Evolutionary conservation across 2,797 vertebrate species (phyloP), one percentile per base, ranked within the genome.

Genomic region (Borostomias antarcticus): DNA sequence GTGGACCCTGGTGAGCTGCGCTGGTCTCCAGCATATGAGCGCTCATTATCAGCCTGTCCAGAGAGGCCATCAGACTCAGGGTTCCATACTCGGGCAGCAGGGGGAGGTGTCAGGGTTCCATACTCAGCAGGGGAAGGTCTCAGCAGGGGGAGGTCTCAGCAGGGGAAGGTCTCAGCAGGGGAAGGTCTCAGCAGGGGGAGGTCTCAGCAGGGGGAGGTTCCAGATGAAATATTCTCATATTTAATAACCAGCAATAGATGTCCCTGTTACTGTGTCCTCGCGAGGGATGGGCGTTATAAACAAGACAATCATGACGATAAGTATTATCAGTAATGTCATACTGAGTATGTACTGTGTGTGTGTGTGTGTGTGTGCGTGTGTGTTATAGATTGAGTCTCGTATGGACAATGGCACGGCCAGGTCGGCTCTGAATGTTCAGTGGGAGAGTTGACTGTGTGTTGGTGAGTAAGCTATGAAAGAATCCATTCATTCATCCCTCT

Each of bases 241-340:
- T 58, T 58, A 40, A 58, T 58, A 58, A 58, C 13, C n/a, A 58
- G 33, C 37, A 40, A 58, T 58, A 40, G 11, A 40, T 26, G 11
- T 19, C 35, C 9, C 21, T 2, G 21, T 26, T 23, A 40, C 25
- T 19, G 15, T 23, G 54, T 9, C 30, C 32, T 32, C 19, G 9
- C 3, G 9, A 57, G 30, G 33, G 5, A 21, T 32, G 30, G 7
- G 3, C 10, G n/a, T 32, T 57, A 57, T 19, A 57, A 32, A 57
- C 30, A 57, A 57, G n/a, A 29, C 54, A 19, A 29, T 15, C 10
- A 40, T 40, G 2, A 40, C 37, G 4, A 57, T 57, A 32, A 57
- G n/a, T 29, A 35, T 57, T 30, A 57, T 33, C n/a, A 11, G 30
- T 35, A 57, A 57, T 57, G 11, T 33, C 7, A 57, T 57, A 19